Evolutionary conservation across 2,113 vertebrate species (phyloP).

Genomic region (Oncorhynchus clarkii): DNA sequence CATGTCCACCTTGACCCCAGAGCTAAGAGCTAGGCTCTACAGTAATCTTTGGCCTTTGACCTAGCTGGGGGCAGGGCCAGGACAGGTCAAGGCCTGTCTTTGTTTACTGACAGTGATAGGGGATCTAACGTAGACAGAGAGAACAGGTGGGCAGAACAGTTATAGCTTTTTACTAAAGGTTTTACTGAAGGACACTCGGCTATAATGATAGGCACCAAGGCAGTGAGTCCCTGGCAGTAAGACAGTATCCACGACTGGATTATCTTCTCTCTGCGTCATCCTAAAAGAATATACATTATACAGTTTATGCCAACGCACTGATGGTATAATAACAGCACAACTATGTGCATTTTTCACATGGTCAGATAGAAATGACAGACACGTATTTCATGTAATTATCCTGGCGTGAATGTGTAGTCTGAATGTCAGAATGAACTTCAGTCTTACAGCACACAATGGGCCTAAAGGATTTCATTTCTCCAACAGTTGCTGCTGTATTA

Average conservation of each 20-base stretch:
- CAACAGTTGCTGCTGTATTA: conserved; percentile 14
- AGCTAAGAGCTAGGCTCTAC: conserved; percentile 4
- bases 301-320: neutral
- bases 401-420: conserved; percentile 6
- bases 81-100: conserved; percentile 51
- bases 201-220: neutral
- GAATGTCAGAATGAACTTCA: conserved; percentile 4
- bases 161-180: conserved; percentile 48
- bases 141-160: conserved; percentile 56
- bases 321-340: neutral
- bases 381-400: conserved; percentile 3
- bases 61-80: neutral
- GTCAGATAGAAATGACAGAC: neutral
- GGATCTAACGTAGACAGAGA: conserved; percentile 39
- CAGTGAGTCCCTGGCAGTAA: conserved; percentile 2
- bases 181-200: conserved; percentile 21
- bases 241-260: neutral
- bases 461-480: neutral
- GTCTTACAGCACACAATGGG: neutral
- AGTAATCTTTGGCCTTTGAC: neutral
- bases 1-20: conserved; percentile 29
- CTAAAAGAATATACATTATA: neutral
- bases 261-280: neutral
- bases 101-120: conserved; percentile 45
- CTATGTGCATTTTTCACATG: neutral